phyloP scores from a whole-genome alignment of 2,888 invertebrate species.

The Xylocampa areola region DNA sequence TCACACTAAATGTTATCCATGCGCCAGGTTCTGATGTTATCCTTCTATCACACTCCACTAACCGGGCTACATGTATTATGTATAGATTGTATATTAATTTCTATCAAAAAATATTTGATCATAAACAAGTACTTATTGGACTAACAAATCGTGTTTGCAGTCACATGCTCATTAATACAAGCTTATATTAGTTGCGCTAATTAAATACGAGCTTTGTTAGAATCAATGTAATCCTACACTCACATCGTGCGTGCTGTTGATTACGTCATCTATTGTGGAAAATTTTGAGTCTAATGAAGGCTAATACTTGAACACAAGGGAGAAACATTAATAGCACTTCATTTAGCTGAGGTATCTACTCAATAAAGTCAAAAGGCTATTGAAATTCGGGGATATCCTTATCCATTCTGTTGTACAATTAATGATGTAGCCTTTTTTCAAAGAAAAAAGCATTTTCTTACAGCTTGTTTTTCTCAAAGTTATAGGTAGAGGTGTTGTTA shows the following conservation, averaged over 20 bases:
- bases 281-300: neutral
- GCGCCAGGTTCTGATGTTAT: too few species aligned
- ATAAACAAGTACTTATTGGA: too few species aligned
- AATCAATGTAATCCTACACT: constrained; percentile 34
- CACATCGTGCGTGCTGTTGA: neutral
- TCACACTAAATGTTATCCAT: too few species aligned
- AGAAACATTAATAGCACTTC: constrained; percentile 40
- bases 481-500: too few species aligned
- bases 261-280: neutral
- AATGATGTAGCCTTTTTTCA: too few species aligned
- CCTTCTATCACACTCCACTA: too few species aligned
- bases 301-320: constrained; percentile 28
- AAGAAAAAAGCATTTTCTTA: too few species aligned
- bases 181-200: constrained; percentile 39
- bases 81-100: too few species aligned
- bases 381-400: neutral
- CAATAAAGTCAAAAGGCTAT: constrained; percentile 41
- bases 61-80: too few species aligned
- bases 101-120: too few species aligned
- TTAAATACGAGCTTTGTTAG: constrained; percentile 31
- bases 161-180: constrained; percentile 39
- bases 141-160: constrained; percentile 17
- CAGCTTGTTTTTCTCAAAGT: too few species aligned
- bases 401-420: too few species aligned
- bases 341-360: constrained; percentile 35